Evolutionary conservation across 2,113 vertebrate genomes (phyloP), one percentile per base, ranked within the genome.

Genomic region (Argyrosomus japonicus): DNA sequence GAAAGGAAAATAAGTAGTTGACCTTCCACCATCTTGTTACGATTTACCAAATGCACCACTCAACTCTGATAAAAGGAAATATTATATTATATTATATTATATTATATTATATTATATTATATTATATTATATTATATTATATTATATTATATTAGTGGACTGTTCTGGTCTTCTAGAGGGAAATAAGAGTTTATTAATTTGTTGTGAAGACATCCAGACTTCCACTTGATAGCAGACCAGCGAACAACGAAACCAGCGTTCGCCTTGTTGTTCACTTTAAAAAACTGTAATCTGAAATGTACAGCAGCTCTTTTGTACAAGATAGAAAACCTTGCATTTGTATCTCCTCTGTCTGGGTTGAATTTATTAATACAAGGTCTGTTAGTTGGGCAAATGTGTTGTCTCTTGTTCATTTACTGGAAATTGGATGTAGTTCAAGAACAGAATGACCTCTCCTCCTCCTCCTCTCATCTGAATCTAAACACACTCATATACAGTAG

Each of bases 61-160:
- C 56, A 19, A 29, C 57, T 61, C 45, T 25, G 0, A 63, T 58
- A 29, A 56, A 81, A 84, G 36, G 23, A 53, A 17, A 5, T 50
- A 61, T 80, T 29, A 43, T 74, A 53, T 62, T 81, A 53, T 70
- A 61, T 76, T 67, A 77, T 81, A 76, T 77, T 81, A 58, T 53
- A 70, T 82, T 79, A 83, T 79, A 75, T 64, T 68, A 75, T 74
- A 68, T 77, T 84, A 87, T 68, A 73, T 84, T 69, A 87, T 83
- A 84, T 79, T 77, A 77, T 62, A 74, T 82, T 75, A 75, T 76
- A 67, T 73, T 82, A 73, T 77, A 72, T 80, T 84, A 73, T 69
- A 69, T 76, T 72, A 84, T 74, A 78, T 78, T 67, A 68, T 74
- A 68, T 78, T 9, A 58, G 75, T 51, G 60, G 56, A 7, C 62